Conservation (phyloP, 2,888 invertebrate genomes). For the Allophyes oxyacanthae region DNA sequence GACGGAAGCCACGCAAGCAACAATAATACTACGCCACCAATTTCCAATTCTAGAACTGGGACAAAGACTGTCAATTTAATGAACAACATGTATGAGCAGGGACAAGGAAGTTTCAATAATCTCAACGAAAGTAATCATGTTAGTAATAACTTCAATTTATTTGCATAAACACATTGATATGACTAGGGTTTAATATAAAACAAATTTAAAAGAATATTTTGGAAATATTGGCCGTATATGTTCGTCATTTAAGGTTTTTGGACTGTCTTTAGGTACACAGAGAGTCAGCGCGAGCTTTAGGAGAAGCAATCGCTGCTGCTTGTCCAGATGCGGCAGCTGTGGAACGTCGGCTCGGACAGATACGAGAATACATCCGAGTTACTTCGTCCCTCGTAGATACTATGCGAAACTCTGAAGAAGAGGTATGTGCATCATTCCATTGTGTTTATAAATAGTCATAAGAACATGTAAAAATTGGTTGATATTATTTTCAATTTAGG, state of each 20-base stretch:
- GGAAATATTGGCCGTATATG: no score
- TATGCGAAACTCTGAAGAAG: constrained; percentile 92
- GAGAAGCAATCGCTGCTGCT: constrained; percentile 84
- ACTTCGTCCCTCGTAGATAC: constrained; percentile 92
- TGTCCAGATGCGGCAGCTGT: constrained; percentile 91
- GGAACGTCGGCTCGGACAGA: constrained; percentile 92
- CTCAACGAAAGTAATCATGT: constrained; percentile 83
- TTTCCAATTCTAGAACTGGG: constrained; percentile 74
- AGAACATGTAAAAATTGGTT: constrained; percentile 38
- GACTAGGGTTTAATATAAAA: no score
- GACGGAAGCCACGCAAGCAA: constrained; percentile 78
- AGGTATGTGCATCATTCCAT: constrained; percentile 79
- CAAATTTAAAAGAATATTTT: no score
- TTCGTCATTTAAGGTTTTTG: background rate
- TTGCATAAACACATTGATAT: no score
- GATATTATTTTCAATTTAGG: constrained; percentile 80
- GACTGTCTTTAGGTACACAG: constrained; percentile 71
- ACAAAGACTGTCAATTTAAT: constrained; percentile 84
- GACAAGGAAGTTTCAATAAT: constrained; percentile 81
- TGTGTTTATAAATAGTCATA: constrained; percentile 21
- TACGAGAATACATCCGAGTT: constrained; percentile 92
- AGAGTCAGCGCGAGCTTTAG: constrained; percentile 82
- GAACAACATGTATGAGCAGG: constrained; percentile 86
- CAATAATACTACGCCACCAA: constrained; percentile 76
- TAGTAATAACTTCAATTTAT: constrained; percentile 56